Percentiles rank a stretch among this genome's conserved stretches.
Evolutionary conservation across 2,888 invertebrate genomes (phyloP).

Genomic region (Seladonia tumulorum): DNA sequence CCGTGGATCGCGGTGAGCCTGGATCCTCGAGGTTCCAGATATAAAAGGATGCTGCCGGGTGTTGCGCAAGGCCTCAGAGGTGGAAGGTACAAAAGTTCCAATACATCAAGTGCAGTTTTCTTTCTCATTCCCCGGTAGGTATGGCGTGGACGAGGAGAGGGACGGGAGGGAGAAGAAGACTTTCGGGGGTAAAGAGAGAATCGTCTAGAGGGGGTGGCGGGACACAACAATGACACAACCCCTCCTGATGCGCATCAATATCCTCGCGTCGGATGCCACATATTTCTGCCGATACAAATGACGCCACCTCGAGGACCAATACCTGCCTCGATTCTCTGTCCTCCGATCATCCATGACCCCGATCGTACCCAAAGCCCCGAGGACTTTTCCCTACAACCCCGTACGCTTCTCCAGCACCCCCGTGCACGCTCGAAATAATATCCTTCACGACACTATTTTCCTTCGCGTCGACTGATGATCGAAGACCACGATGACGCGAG

Average conservation of each 20-base stretch:
- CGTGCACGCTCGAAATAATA: conserved; percentile 55
- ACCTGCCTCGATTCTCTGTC: conserved; percentile 63
- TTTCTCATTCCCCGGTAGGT: conserved; percentile 60
- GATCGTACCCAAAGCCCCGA: conserved; percentile 50
- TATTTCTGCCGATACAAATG: conserved; percentile 78
- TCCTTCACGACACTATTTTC: conserved; percentile 53
- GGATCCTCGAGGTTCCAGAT: conserved; percentile 59
- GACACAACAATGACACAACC: conserved; percentile 75
- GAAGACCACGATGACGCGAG: not conserved
- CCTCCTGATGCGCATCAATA: conserved; percentile 76
- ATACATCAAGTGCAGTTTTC: conserved; percentile 80
- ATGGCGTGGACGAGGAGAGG: conserved; percentile 24
- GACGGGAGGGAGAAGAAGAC: conserved; percentile 20
- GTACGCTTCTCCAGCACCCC: not conserved
- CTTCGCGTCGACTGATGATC: not conserved
- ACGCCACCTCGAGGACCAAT: conserved; percentile 71
- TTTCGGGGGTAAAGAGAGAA: conserved; percentile 40
- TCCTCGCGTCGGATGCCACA: conserved; percentile 75
- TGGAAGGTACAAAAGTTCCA: conserved; percentile 79
- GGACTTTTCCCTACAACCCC: conserved; percentile 28
- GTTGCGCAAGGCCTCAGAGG: conserved; percentile 76
- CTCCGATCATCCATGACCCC: conserved; percentile 67
- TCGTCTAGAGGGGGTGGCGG: conserved; percentile 70
- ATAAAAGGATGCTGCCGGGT: conserved; percentile 80
- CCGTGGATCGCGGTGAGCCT: conserved; percentile 63